Evolutionary conservation across 2,797 vertebrate species (phyloP).

Genomic region (Parambassis ranga): DNA sequence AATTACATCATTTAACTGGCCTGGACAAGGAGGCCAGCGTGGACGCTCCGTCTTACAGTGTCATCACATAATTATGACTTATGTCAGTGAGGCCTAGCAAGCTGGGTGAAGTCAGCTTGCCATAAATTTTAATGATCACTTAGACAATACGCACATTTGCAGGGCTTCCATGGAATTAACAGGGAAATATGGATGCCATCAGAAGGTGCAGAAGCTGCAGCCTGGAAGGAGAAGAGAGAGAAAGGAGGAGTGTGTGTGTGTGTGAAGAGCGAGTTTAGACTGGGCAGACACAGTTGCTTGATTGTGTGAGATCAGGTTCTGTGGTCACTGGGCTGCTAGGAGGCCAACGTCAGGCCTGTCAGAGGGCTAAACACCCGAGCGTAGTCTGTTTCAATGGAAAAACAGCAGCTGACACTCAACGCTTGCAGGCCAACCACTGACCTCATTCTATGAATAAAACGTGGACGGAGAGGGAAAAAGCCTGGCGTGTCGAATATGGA

Average conservation of each 20-base stretch:
- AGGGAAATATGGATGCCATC: constrained; percentile 46
- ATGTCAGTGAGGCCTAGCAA: constrained; percentile 72
- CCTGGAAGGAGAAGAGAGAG: neutral
- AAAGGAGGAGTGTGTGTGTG: constrained; percentile 1
- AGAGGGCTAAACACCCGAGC: constrained; percentile 66
- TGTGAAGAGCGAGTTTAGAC: constrained; percentile 46
- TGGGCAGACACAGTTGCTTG: constrained; percentile 35
- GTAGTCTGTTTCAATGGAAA: constrained; percentile 72
- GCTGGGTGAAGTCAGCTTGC: constrained; percentile 79
- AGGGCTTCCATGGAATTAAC: constrained; percentile 53
- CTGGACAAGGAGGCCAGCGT: constrained; percentile 59
- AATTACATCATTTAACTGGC: constrained; percentile 80
- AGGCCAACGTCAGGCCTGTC: constrained; percentile 65
- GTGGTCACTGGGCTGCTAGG: constrained; percentile 64
- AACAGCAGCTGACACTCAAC: constrained; percentile 75
- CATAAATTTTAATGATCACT: constrained; percentile 82
- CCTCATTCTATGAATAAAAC: constrained; percentile 61
- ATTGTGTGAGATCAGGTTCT: constrained; percentile 68
- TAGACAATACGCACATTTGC: constrained; percentile 70
- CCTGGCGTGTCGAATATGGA: constrained; percentile 19
- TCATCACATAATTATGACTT: constrained; percentile 84
- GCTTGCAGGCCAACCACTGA: constrained; percentile 64
- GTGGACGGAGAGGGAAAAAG: constrained; percentile 19
- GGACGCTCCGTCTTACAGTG: constrained; percentile 66
- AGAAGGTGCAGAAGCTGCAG: constrained; percentile 13